Percentiles rank a stretch among this genome's conserved stretches.
Evolutionary conservation across 2,888 invertebrate species (phyloP).

Genomic region (Xylota segnis): DNA sequence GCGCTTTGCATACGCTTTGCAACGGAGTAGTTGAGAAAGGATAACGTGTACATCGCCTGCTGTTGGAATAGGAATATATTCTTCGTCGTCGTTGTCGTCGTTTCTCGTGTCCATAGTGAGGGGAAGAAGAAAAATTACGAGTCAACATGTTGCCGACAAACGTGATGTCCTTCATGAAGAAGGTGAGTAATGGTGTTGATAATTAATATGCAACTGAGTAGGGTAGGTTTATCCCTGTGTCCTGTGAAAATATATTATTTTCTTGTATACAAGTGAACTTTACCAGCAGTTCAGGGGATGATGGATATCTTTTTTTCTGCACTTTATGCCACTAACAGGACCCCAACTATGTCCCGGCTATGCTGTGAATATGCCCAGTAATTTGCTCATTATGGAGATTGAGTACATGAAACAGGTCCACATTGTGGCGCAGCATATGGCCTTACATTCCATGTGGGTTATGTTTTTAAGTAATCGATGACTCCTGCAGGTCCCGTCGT

Average conservation of each 20-base stretch:
- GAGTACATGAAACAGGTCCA: background rate
- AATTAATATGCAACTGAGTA: conserved; percentile 40
- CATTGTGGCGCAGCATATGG: background rate
- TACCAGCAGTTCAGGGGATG: background rate
- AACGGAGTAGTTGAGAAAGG: background rate
- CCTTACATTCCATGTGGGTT: background rate
- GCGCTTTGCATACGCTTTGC: conserved; percentile 36
- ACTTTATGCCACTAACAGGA: background rate
- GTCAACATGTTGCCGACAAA: conserved; percentile 94
- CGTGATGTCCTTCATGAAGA: conserved; percentile 96
- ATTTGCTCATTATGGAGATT: conserved; percentile 15
- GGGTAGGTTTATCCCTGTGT: conserved; percentile 1
- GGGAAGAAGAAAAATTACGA: conserved; percentile 53
- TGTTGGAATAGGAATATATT: conserved; percentile 14
- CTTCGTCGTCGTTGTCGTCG: background rate
- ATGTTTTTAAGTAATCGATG: conserved; percentile 31
- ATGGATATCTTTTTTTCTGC: background rate
- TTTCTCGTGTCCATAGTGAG: conserved; percentile 27
- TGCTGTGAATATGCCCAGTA: conserved; percentile 4
- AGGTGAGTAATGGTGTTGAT: conserved; percentile 87
- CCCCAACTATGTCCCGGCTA: background rate
- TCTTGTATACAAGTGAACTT: conserved; percentile 8
- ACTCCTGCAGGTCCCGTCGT: conserved; percentile 1
- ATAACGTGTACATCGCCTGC: background rate
- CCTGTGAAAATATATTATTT: background rate